Base-by-base conservation (phyloP, 2,113 vertebrate species). In the Dipodomys spectabilis region DNA sequence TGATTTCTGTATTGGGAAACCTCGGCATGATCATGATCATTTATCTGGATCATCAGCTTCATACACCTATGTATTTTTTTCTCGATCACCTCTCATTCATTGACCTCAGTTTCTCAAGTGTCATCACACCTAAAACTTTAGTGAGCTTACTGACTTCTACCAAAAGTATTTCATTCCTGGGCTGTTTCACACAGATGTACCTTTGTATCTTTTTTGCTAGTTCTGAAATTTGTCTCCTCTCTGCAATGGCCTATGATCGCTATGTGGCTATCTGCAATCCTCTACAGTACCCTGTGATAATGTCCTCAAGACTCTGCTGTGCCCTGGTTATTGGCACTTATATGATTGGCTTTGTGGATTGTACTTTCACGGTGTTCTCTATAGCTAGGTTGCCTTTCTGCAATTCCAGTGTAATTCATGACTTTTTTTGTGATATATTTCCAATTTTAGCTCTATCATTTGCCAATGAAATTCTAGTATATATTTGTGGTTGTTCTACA, bases 401-500 rank as follows among this genome's bases (percentile, higher is more conserved):
- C 30, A 39, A 78, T 4, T 94, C 92, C 22, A 96, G 91, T 39
- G 9, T 78, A 22, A 82, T 95, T 30, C 44, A 30, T 45, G 93
- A 96, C 39, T 97, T 95, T 83, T 97, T 94, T 88, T 97, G 94
- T 95, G 95, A 94, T 23, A 32, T 30, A 4, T 6, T 69, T 9
- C 81, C 94, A 30, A 0, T 90, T 25, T 44, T 92, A 49, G 27
- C 49, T 15, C 18, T 82, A 35, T 94, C 86, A 22, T 53, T 30
- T 1, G 6, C 20, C 4, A 53, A 10, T 0, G 94, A 95, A 89
- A 32, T 86, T 0, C 7, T 77, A 16, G 72, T 92, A 72, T 89
- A 71, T 5, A 32, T 80, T 85, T 77, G 10, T 20, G 0, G 62
- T 80, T 65, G 73, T 3, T 86, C 16, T 18, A 89, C 62, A 0